Conservation (phyloP, 1,140 invertebrate genomes). For the Cotesia typhae region DNA sequence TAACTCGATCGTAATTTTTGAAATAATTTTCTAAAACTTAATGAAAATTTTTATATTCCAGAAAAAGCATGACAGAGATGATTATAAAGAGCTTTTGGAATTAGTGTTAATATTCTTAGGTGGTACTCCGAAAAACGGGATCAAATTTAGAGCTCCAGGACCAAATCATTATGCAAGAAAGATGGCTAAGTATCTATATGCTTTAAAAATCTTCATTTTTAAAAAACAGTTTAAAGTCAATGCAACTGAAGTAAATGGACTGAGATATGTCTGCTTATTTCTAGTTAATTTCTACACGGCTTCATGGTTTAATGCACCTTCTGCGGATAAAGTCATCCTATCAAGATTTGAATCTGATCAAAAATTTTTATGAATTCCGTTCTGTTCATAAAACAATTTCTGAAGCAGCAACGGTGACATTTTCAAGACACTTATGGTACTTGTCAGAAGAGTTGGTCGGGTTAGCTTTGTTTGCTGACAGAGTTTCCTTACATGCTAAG, state of each 20-base stretch:
- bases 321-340: background rate
- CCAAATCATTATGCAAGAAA: background rate
- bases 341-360: conserved; percentile 13
- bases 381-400: background rate
- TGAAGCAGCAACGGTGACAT: background rate
- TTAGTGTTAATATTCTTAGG: too few relatives aligned
- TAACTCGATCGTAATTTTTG: too few relatives aligned
- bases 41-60: too few relatives aligned
- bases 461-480: too few relatives aligned
- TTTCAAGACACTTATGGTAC: background rate
- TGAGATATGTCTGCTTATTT: conserved; percentile 15
- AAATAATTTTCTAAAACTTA: too few relatives aligned
- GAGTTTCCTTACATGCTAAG: background rate
- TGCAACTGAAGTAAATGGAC: background rate
- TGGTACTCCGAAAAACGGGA: background rate
- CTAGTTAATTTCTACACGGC: conserved; percentile 2
- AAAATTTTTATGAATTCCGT: background rate
- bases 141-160: conserved; percentile 5
- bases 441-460: too few relatives aligned
- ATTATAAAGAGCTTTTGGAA: too few relatives aligned
- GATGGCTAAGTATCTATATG: background rate
- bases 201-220: conserved; percentile 5
- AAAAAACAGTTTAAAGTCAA: background rate
- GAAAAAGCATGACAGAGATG: too few relatives aligned
- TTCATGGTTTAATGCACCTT: conserved; percentile 15